Base-by-base conservation (phyloP, 2,113 vertebrate species). In the Mesoclemmys tuberculata region DNA sequence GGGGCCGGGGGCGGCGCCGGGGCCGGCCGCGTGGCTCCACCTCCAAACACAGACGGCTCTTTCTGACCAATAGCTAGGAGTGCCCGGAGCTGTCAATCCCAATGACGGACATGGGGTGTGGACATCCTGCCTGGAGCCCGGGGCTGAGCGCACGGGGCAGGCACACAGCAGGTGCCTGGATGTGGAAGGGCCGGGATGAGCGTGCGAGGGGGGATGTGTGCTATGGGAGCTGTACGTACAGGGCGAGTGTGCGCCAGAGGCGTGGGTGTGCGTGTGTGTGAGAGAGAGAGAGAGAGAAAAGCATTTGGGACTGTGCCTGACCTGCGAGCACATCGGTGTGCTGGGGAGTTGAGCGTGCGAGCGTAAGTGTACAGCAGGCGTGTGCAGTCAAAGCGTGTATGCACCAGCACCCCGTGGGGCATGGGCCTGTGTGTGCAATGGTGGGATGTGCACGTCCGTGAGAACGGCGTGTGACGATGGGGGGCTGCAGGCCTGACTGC, bases 31-130 rank as follows among this genome's bases (percentile, higher is more conserved):
- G 95, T 0, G 93, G 95, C 8, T 96, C 95, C 2, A 83, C 90
- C 2, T 94, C 94, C 29, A 71, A 64, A 94, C 96, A 96, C 95
- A 96, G 92, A 95, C 89, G 93, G 7, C 85, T 94, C 58, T 93
- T 93, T 52, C 61, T 94, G 48, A 7, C 88, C 88, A 94, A 91
- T 90, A 96, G 94, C 92, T 96, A 94, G 94, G 94, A 58, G 44
- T 8, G 1, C 49, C 0, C 0, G 46, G 54, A 44, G 12, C 21
- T 12, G 22, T 6, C 26, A 1, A 71, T 78, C 80, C 87, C 80
- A 38, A 1, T 84, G 6, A 54, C 77, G 91, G 87, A 90, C 85
- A 18, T 3, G 91, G 29, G 24, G 56, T 48, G 80, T 14, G 77
- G 5, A 31, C 35, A 1, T 61, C 44, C 29, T 48, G 38, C 82